phyloP scores from a whole-genome alignment of 2,888 invertebrate genomes.

The Calameuta idolon region DNA sequence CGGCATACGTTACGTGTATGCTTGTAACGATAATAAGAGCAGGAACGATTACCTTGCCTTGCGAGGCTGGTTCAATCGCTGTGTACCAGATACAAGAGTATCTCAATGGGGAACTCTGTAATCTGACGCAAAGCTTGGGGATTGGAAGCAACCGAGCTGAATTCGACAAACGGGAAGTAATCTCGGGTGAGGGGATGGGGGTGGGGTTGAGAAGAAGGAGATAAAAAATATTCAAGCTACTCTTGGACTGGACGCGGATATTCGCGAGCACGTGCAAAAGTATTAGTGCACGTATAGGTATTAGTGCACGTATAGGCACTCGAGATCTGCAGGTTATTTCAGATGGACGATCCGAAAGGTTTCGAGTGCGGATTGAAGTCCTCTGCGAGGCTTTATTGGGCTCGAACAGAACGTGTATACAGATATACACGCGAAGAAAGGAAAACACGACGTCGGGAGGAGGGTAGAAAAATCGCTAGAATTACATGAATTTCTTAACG shows the following conservation, averaged over 20 bases:
- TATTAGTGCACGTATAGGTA: not conserved
- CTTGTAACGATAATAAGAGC: not conserved
- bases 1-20: not conserved
- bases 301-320: not conserved
- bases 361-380: slow-evolving; percentile 49
- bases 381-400: slow-evolving; percentile 49
- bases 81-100: not conserved
- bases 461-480: not conserved
- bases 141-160: slow-evolving; percentile 35
- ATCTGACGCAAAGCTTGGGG: slow-evolving; percentile 39
- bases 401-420: not conserved
- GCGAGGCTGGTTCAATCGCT: not conserved
- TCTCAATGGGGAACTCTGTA: slow-evolving; percentile 32
- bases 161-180: slow-evolving; percentile 51
- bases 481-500: not conserved
- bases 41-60: not conserved
- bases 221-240: slow-evolving; percentile 21
- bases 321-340: slow-evolving; percentile 40
- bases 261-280: not conserved
- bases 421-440: not conserved
- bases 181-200: slow-evolving; percentile 34
- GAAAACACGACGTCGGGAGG: not conserved
- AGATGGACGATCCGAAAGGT: slow-evolving; percentile 44
- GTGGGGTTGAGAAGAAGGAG: slow-evolving; percentile 31
- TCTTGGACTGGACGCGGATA: not conserved